These are phyloP conservation scores for Spisula solida DNA, from an alignment of 2,888 invertebrate species.

Conservation along the genomic window DNA sequence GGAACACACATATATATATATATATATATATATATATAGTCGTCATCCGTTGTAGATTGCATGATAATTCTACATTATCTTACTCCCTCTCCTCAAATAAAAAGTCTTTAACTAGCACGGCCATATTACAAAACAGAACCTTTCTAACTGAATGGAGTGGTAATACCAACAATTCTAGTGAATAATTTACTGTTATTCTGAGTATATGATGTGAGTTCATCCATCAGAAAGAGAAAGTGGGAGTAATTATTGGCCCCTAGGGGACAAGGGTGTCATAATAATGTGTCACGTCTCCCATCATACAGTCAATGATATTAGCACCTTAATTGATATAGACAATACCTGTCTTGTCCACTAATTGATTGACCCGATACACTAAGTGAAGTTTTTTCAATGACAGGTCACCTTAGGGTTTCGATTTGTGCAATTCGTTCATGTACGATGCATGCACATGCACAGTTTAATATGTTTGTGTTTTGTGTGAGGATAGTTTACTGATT, in stretches of 20 bases:
- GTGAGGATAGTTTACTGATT: neutral
- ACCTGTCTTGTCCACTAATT: slow-evolving; percentile 34
- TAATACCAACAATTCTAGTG: neutral
- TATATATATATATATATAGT: no score
- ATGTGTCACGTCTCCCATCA: slow-evolving; percentile 17
- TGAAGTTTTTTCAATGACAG: neutral
- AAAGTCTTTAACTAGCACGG: no score
- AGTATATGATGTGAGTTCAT: neutral
- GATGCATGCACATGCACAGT: no score
- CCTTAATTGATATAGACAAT: slow-evolving; percentile 41
- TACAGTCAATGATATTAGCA: slow-evolving; percentile 41
- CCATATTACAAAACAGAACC: neutral
- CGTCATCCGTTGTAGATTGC: no score
- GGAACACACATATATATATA: no score
- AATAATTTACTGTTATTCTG: neutral
- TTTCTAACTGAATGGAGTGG: neutral
- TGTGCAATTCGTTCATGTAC: no score
- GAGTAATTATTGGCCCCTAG: slow-evolving; percentile 41
- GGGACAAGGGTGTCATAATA: slow-evolving; percentile 43
- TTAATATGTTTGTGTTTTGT: neutral
- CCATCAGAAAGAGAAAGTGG: slow-evolving; percentile 20
- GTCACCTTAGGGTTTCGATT: neutral
- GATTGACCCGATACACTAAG: neutral
- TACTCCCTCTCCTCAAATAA: no score
- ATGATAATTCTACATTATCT: no score